Percentiles rank a stretch among this genome's conserved stretches.
These are phyloP conservation scores for Centropus unirufus DNA, from an alignment of 2,113 vertebrate genomes.

Conservation along the genomic window DNA sequence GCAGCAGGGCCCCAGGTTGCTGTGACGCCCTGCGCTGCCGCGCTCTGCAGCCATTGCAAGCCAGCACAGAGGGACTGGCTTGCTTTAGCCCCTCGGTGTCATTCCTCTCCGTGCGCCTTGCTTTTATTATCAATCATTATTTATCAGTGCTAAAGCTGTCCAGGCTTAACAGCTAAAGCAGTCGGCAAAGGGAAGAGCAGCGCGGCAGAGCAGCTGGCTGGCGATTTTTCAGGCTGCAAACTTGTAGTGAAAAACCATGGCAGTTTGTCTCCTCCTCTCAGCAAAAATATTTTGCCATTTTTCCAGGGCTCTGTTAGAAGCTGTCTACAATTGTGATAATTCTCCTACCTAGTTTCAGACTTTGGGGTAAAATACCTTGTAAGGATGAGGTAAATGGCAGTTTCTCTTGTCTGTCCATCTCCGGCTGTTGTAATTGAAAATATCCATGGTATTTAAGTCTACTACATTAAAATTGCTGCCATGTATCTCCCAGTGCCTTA, in stretches of 20 bases:
- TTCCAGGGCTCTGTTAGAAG: not conserved
- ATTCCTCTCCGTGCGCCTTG: not conserved
- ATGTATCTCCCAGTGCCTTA: not conserved
- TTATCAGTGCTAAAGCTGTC: not conserved
- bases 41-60: not conserved
- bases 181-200: not conserved
- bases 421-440: not conserved
- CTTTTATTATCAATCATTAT: not conserved
- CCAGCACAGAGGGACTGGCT: not conserved
- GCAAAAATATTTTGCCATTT: not conserved
- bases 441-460: not conserved
- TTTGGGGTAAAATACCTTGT: not conserved
- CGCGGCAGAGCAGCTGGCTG: not conserved
- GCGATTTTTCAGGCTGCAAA: not conserved
- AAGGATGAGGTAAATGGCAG: not conserved
- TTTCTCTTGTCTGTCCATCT: not conserved
- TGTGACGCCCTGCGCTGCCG: rapidly evolving
- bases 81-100: not conserved
- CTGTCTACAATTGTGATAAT: not conserved
- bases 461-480: not conserved
- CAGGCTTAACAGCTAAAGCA: not conserved
- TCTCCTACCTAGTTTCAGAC: not conserved
- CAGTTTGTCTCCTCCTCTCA: not conserved
- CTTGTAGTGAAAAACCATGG: not conserved
- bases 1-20: too few species aligned